These are phyloP conservation scores for Solenopsis fugax DNA, from an alignment of 1,140 invertebrate species.

Conservation along the genomic window DNA sequence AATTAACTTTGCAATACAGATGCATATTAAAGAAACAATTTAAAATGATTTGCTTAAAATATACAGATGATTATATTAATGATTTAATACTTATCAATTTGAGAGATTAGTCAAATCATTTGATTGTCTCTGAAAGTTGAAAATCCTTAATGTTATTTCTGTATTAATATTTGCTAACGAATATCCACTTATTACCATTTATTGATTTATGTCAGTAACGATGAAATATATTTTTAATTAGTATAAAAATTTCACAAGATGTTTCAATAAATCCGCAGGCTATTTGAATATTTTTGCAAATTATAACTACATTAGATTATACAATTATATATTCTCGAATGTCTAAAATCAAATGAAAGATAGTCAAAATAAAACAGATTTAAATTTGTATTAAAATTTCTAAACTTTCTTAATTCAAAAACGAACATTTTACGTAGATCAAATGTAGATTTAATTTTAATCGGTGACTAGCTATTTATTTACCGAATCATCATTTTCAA, in stretches of 20 bases:
- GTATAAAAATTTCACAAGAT: background rate
- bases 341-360: background rate
- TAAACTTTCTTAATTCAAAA: constrained; percentile 18
- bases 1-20: background rate
- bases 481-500: constrained; percentile 1
- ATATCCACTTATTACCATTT: background rate
- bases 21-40: background rate
- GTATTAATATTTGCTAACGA: background rate
- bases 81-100: background rate
- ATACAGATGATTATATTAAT: background rate
- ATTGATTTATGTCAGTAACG: background rate
- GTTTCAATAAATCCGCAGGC: background rate
- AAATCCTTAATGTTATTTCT: background rate
- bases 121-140: background rate
- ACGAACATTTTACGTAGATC: constrained; percentile 10
- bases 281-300: background rate
- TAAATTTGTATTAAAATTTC: constrained; percentile 23
- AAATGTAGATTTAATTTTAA: constrained; percentile 30
- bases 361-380: constrained; percentile 20
- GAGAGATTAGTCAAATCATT: background rate
- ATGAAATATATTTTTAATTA: background rate
- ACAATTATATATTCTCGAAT: background rate
- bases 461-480: background rate
- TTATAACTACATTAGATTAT: constrained; percentile 8
- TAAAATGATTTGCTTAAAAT: background rate